Evolutionary conservation across 2,888 invertebrate species (phyloP).

Genomic region (Amitus sp.): DNA sequence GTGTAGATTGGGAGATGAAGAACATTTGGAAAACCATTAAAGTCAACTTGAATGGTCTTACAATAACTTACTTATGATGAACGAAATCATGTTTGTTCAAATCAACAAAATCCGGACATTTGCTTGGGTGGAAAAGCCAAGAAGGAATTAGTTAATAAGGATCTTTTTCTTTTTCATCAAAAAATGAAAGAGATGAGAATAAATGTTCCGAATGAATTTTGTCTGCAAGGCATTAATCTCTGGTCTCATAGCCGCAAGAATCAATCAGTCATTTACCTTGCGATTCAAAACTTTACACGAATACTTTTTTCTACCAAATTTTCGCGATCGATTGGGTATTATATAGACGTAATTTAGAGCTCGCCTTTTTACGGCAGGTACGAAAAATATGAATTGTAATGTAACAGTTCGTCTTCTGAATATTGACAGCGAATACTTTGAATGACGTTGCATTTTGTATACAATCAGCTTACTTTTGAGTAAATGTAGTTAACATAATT

Average conservation of each 20-base stretch:
- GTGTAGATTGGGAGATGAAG: slow-evolving; percentile 5
- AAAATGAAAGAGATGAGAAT: neutral
- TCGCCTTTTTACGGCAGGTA: neutral
- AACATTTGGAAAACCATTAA: neutral
- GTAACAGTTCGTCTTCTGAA: neutral
- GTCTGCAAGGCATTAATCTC: too few relatives aligned
- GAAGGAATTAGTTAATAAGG: neutral
- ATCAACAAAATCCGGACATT: neutral
- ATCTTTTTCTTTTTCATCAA: too few relatives aligned
- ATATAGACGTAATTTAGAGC: neutral
- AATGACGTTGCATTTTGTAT: too few relatives aligned
- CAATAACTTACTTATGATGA: neutral
- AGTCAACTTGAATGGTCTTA: neutral
- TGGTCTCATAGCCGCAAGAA: neutral
- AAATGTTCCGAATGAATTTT: neutral
- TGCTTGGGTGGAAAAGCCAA: neutral
- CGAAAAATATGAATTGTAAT: neutral
- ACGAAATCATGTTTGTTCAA: neutral
- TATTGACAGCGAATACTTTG: neutral
- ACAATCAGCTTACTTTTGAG: too few relatives aligned
- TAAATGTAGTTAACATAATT: neutral
- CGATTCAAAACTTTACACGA: neutral
- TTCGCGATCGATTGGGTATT: neutral
- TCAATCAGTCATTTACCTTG: neutral
- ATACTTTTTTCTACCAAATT: neutral